Base-by-base conservation (phyloP, 2,797 vertebrate genomes). In the Eulemur mongoz region DNA sequence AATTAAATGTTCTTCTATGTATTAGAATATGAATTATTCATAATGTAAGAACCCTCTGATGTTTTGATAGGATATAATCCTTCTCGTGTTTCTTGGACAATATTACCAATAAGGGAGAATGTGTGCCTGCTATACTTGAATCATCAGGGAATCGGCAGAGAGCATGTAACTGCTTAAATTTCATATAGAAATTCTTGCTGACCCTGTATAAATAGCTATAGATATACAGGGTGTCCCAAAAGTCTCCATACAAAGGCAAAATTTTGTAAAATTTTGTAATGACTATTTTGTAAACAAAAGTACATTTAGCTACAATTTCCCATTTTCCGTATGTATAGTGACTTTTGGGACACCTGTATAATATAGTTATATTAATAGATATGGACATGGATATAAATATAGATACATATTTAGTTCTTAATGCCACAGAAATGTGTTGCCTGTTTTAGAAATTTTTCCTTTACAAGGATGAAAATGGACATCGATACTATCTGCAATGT, bases 401-500 rank as follows among this genome's bases (percentile, higher is more conserved):
- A 52, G 14, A 61, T 35, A 59, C 0, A 79, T 43, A 48, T 54
- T 92, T 81, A 50, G 2, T 50, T 11, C 5, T 86, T 57, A 92
- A 3, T 94, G 23, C n/a, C 75, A 96, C 57, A 52, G 23, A 59
- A 92, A 93, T 3, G 0, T 35, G 20, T 38, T 57, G 79, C 4
- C 86, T 95, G 13, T 91, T 8, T 11, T 82, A 73, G 40, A 94
- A 81, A 87, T 0, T 65, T 27, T 91, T 82, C 94, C 38, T 97
- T 96, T 96, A 97, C 38, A 9, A 69, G 7, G 54, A 96, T 93
- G 40, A 94, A 97, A 96, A 97, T 38, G 25, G 63, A 94, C 57
- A 95, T 76, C 15, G 84, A 25, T 97, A 96, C 14, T 93, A 32
- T 52, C 30, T 40, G 0, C 15, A 88, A 52, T 86, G 13, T 7